A percentile compares a stretch with the other conserved stretches of the same genome.
These are phyloP conservation scores for Plutella xylostella DNA, from an alignment of 2,888 invertebrate species.

Conservation along the genomic window DNA sequence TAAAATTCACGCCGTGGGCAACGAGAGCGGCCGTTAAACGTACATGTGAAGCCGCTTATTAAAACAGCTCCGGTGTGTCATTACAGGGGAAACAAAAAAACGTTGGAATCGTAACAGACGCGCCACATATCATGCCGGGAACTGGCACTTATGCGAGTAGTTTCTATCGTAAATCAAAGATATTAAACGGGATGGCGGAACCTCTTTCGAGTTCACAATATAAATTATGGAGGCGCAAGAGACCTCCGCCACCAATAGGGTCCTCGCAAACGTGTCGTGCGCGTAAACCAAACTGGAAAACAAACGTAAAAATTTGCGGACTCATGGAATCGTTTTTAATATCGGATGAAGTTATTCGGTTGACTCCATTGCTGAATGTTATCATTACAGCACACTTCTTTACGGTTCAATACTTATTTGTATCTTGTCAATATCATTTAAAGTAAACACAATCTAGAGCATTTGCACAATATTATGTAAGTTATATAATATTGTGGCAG, in stretches of 20 bases:
- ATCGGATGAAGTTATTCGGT: too few relatives aligned
- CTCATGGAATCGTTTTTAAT: too few relatives aligned
- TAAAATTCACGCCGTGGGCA: constrained; percentile 49
- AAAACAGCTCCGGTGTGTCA: constrained; percentile 62
- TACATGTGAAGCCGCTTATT: constrained; percentile 40
- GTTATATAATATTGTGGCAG: too few relatives aligned
- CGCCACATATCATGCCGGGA: constrained; percentile 61
- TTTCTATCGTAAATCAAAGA: constrained; percentile 70
- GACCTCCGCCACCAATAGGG: constrained; percentile 55
- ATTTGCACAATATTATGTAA: too few relatives aligned
- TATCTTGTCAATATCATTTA: background rate
- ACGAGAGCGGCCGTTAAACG: constrained; percentile 23
- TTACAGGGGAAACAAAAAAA: constrained; percentile 55
- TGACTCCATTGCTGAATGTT: too few relatives aligned
- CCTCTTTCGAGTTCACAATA: constrained; percentile 67
- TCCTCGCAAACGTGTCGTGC: constrained; percentile 46
- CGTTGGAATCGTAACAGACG: constrained; percentile 55
- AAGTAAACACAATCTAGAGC: too few relatives aligned
- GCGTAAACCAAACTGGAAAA: constrained; percentile 43
- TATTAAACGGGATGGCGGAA: constrained; percentile 67
- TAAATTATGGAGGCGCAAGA: constrained; percentile 62
- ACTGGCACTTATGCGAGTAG: constrained; percentile 63
- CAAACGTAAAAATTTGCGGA: too few relatives aligned
- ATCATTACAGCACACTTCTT: too few relatives aligned
- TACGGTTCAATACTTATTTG: too few relatives aligned